Conservation (phyloP, 2,797 vertebrate species). For the Bradypus variegatus region DNA sequence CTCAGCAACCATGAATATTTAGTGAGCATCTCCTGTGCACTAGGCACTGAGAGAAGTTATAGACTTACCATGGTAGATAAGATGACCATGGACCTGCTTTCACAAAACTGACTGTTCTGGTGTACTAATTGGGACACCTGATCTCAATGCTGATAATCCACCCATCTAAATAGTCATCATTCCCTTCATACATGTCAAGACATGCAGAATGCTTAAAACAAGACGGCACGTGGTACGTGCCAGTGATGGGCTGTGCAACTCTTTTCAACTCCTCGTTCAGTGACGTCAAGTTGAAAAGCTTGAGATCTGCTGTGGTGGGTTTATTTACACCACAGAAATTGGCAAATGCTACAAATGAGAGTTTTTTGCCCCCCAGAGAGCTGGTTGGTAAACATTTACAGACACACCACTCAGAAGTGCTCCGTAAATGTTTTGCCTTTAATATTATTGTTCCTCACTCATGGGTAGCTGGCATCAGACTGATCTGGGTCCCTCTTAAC, state of each 20-base stretch:
- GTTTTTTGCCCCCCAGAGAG: not conserved
- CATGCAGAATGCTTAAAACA: not conserved
- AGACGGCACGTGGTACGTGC: accelerated
- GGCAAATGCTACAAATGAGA: not conserved
- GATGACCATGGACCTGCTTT: not conserved
- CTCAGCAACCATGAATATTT: not conserved
- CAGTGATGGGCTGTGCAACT: not conserved
- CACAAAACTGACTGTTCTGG: too few relatives aligned
- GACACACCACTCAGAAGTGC: not conserved
- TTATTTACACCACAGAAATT: not conserved
- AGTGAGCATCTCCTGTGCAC: not conserved
- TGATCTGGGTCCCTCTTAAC: not conserved
- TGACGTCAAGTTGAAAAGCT: not conserved
- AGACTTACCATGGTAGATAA: too few relatives aligned
- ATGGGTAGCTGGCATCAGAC: not conserved
- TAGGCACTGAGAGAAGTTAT: accelerated
- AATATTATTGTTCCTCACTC: not conserved
- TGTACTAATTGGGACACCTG: accelerated
- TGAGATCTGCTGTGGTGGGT: not conserved
- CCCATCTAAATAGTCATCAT: not conserved
- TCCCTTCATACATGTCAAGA: not conserved
- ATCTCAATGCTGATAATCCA: not conserved
- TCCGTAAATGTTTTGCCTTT: not conserved
- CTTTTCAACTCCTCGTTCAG: not conserved
- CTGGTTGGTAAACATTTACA: not conserved